A percentile compares a stretch with the other conserved stretches of the same genome.
Conservation (phyloP, 2,797 vertebrate genomes). For the Anabas testudineus region DNA sequence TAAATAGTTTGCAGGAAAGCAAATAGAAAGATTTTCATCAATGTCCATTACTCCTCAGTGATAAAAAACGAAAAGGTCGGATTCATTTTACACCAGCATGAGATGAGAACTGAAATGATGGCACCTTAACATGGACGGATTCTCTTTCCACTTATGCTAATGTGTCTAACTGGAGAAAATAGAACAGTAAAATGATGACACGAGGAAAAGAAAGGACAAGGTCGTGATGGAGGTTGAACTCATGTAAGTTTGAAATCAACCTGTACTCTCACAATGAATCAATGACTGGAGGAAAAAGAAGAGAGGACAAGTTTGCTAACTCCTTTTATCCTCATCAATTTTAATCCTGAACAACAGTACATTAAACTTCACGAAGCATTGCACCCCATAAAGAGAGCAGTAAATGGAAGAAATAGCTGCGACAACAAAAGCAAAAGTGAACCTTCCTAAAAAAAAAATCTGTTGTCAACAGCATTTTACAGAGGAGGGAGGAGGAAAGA, state of each 20-base stretch:
- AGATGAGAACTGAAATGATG: not conserved
- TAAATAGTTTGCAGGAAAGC: not conserved
- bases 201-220: constrained; percentile 2
- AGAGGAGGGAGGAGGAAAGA: constrained; percentile 8
- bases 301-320: not conserved
- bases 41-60: no score
- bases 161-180: not conserved
- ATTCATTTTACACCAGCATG: not conserved
- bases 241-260: not conserved
- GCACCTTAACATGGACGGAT: not conserved
- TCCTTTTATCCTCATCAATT: constrained; percentile 9
- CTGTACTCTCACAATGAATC: not conserved
- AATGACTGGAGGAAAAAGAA: not conserved
- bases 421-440: constrained; percentile 51
- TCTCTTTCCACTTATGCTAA: constrained; percentile 11
- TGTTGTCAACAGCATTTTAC: constrained; percentile 48
- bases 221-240: not conserved
- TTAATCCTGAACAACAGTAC: constrained; percentile 10
- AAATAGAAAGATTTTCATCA: not conserved
- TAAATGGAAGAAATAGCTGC: constrained; percentile 36
- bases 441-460: constrained; percentile 25
- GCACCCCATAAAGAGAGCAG: constrained; percentile 21
- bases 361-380: constrained; percentile 5
- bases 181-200: not conserved
- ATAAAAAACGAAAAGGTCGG: no score